Evolutionary conservation across 92 coral and sea anemone species (phyloP).

Genomic region (Siderastrea siderea): DNA sequence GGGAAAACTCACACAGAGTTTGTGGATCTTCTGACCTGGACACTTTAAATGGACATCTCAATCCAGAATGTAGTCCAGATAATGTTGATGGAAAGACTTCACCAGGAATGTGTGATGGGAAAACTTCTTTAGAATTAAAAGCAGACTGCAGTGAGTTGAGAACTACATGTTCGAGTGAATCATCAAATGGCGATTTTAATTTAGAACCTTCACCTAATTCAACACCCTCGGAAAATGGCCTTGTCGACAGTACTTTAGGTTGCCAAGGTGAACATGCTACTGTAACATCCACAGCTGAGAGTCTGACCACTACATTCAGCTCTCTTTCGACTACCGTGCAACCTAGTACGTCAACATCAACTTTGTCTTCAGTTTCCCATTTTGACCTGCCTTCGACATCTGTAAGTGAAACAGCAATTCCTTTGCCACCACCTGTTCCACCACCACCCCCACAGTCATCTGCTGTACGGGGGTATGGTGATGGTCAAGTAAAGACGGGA

Average conservation of each 20-base stretch:
- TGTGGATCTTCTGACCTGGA: slow-evolving; percentile 8
- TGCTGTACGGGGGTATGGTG: slow-evolving; percentile 13
- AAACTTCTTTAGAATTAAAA: not conserved
- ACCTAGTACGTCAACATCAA: slow-evolving; percentile 39
- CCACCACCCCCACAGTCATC: slow-evolving; percentile 67
- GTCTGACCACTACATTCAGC: slow-evolving; percentile 33
- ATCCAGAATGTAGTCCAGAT: slow-evolving; percentile 8
- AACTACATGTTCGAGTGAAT: not conserved
- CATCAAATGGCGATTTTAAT: not conserved
- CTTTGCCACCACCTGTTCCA: slow-evolving; percentile 46
- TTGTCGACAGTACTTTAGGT: not conserved
- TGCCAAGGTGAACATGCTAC: slow-evolving; percentile 1
- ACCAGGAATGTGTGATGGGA: not conserved
- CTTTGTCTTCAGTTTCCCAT: slow-evolving; percentile 30
- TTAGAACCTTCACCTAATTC: not conserved
- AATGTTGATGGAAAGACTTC: not conserved
- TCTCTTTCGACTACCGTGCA: slow-evolving; percentile 42
- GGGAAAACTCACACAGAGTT: not conserved
- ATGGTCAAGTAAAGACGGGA: slow-evolving; percentile 61
- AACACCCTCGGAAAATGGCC: not conserved
- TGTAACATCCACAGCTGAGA: slow-evolving; percentile 27
- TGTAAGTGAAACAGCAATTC: slow-evolving; percentile 11
- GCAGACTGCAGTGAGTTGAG: not conserved
- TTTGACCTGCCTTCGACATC: not conserved
- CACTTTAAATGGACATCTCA: not conserved